Percentiles rank a stretch among this genome's conserved stretches.
Evolutionary conservation across 2,888 invertebrate genomes (phyloP).

Genomic region (Tinea semifulvella): DNA sequence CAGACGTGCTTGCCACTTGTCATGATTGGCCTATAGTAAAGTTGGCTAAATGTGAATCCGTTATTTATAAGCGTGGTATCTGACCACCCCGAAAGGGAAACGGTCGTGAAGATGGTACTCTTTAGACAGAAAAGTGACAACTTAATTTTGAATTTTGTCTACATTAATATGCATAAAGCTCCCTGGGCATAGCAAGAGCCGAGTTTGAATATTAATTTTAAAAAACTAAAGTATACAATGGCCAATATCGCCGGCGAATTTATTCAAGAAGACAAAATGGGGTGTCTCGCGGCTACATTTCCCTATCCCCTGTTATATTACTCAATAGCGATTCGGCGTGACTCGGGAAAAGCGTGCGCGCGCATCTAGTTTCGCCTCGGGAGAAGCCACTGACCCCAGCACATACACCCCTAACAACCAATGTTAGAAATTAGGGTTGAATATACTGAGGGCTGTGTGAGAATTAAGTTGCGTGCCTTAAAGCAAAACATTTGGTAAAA

Average conservation of each 20-base stretch:
- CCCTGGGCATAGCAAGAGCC: too few species aligned
- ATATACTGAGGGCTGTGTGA: not conserved
- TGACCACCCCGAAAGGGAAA: too few species aligned
- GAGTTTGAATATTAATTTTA: slow-evolving; percentile 1
- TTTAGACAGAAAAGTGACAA: too few species aligned
- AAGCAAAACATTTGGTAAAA: too few species aligned
- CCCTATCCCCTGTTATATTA: slow-evolving; percentile 9
- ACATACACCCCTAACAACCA: slow-evolving; percentile 2
- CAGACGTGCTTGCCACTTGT: too few species aligned
- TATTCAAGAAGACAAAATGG: slow-evolving; percentile 6
- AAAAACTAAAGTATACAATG: not conserved
- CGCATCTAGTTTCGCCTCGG: slow-evolving; percentile 2
- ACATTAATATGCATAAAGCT: too few species aligned
- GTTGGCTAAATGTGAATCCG: too few species aligned
- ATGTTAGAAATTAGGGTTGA: slow-evolving; percentile 6
- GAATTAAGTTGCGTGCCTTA: not conserved
- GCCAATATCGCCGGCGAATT: slow-evolving; percentile 7
- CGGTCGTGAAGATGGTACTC: too few species aligned
- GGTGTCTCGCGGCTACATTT: slow-evolving; percentile 9
- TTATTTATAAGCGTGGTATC: too few species aligned
- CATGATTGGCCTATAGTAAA: too few species aligned
- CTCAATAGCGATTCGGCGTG: slow-evolving; percentile 7
- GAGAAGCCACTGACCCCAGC: not conserved
- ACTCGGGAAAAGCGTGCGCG: slow-evolving; percentile 9
- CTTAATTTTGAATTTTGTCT: too few species aligned